phyloP scores from a whole-genome alignment of 2,888 invertebrate genomes.

The Dynastes tityus region DNA sequence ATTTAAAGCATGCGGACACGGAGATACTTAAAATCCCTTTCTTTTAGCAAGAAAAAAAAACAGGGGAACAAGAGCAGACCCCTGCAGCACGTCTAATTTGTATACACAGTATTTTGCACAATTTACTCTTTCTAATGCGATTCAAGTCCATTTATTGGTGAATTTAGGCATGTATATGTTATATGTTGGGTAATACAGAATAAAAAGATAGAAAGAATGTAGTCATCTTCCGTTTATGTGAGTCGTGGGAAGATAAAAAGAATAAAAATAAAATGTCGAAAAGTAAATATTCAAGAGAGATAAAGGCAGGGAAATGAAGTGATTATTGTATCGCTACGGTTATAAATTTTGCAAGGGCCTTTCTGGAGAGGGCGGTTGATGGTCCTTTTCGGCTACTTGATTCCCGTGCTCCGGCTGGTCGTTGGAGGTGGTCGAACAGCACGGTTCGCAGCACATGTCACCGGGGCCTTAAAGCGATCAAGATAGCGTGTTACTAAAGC shows the following conservation, averaged over 20 bases:
- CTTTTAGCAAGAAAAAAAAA: background rate
- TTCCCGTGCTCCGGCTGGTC: conserved; percentile 61
- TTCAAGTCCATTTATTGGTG: conserved; percentile 1
- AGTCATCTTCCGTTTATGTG: background rate
- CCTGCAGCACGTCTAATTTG: background rate
- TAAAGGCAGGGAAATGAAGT: no score
- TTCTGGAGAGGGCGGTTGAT: conserved; percentile 54
- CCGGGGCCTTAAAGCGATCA: conserved; percentile 60
- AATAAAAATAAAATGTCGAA: background rate
- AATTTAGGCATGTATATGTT: background rate
- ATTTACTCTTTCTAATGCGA: background rate
- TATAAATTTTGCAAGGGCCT: conserved; percentile 49
- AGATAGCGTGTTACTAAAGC: conserved; percentile 25
- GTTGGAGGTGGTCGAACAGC: conserved; percentile 52
- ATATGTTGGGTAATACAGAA: background rate
- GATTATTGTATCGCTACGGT: background rate
- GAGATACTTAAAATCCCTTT: no score
- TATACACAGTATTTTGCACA: background rate
- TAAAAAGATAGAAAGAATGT: background rate
- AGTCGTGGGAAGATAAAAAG: background rate
- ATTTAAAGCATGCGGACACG: background rate
- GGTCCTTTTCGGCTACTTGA: conserved; percentile 66
- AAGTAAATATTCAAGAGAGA: no score
- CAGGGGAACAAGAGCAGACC: background rate
- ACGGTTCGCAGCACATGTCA: conserved; percentile 59